These are phyloP conservation scores for Agelastica alni DNA, from an alignment of 2,888 invertebrate genomes.

Conservation along the genomic window DNA sequence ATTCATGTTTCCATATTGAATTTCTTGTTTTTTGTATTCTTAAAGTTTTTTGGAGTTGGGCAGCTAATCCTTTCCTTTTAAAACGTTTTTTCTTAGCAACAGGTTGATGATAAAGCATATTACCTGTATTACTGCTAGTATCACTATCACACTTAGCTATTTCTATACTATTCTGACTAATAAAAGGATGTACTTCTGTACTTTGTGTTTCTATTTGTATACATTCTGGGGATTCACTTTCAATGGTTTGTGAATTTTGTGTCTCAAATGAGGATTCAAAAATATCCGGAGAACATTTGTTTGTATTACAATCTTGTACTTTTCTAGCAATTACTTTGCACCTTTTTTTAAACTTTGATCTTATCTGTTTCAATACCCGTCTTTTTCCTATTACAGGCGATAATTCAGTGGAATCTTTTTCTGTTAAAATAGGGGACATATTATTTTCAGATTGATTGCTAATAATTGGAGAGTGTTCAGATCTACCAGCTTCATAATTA, in stretches of 20 bases:
- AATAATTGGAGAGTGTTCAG: slow-evolving; percentile 38
- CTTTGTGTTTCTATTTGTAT: neutral
- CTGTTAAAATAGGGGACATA: slow-evolving; percentile 38
- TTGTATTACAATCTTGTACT: slow-evolving; percentile 11
- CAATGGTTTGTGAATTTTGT: slow-evolving; percentile 28
- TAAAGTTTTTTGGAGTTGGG: slow-evolving; percentile 55
- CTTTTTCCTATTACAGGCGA: slow-evolving; percentile 39
- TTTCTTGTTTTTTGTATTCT: slow-evolving; percentile 58
- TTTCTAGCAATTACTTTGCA: slow-evolving; percentile 7
- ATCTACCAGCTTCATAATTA: neutral
- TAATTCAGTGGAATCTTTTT: slow-evolving; percentile 15
- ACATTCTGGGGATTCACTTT: slow-evolving; percentile 26
- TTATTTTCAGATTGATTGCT: slow-evolving; percentile 28
- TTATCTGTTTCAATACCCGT: slow-evolving; percentile 26
- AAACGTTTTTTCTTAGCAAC: slow-evolving; percentile 48
- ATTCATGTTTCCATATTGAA: slow-evolving; percentile 63
- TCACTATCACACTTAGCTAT: slow-evolving; percentile 23
- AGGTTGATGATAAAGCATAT: slow-evolving; percentile 38
- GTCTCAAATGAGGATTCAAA: too few relatives aligned
- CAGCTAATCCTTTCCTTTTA: slow-evolving; percentile 59
- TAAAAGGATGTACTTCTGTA: slow-evolving; percentile 32
- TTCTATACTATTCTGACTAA: slow-evolving; percentile 35
- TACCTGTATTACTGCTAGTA: slow-evolving; percentile 11
- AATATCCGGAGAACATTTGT: slow-evolving; percentile 29
- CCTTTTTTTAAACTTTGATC: slow-evolving; percentile 22